A percentile compares a stretch with the other conserved stretches of the same genome.
Evolutionary conservation across 53 echinoderm and acorn worm species (phyloP).

Genomic region (Echinometra lucunter): DNA sequence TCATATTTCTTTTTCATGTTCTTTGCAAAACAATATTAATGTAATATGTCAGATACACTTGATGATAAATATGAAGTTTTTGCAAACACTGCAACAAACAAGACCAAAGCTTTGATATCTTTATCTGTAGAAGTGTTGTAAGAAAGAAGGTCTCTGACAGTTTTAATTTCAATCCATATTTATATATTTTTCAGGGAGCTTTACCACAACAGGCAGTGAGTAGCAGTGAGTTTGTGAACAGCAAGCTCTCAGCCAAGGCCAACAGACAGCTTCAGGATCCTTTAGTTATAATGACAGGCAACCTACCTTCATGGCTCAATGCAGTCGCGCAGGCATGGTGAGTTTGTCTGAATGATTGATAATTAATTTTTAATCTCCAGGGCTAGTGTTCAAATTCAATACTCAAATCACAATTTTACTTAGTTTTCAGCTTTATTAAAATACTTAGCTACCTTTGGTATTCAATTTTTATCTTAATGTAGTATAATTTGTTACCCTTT

Average conservation of each 20-base stretch:
- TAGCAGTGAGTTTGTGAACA: constrained; percentile 92
- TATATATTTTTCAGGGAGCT: constrained; percentile 75
- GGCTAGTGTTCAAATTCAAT: too few species aligned
- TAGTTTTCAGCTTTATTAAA: too few species aligned
- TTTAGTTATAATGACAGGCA: constrained; percentile 98
- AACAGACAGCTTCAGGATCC: constrained; percentile 97
- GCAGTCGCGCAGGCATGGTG: constrained; percentile 96
- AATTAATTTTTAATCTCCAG: too few species aligned
- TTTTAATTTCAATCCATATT: neutral
- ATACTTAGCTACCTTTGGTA: too few species aligned
- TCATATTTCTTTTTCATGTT: too few species aligned
- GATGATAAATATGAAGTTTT: neutral
- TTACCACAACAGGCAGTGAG: constrained; percentile 82
- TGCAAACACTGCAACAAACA: neutral
- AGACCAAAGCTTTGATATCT: neutral
- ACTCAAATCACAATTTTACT: too few species aligned
- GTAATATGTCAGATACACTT: neutral
- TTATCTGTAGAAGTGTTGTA: neutral
- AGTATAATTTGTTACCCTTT: too few species aligned
- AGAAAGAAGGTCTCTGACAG: neutral
- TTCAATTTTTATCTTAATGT: too few species aligned
- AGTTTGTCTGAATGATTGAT: constrained; percentile 64
- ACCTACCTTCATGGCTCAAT: constrained; percentile 97
- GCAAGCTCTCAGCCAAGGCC: constrained; percentile 97
- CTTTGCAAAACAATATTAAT: neutral